A percentile compares a stretch with the other conserved stretches of the same genome.
Conservation (phyloP, 2,113 vertebrate species). For the Heloderma charlesbogerti region DNA sequence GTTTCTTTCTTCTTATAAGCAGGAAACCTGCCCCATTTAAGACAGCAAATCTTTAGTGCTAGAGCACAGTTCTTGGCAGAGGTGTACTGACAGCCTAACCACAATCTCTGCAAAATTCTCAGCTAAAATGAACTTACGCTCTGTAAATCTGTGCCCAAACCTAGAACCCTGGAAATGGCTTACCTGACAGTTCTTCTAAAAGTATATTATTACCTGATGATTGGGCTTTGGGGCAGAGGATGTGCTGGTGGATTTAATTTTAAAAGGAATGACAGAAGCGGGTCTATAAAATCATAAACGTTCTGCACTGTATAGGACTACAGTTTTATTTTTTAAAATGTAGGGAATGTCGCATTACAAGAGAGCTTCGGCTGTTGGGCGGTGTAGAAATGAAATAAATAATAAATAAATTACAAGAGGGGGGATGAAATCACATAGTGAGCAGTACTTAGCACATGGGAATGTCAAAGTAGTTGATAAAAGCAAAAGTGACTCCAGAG, state of each 20-base stretch:
- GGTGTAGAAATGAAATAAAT: too few relatives aligned
- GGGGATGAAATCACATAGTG: not conserved
- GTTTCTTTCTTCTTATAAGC: not conserved
- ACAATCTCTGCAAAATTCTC: not conserved
- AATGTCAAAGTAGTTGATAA: not conserved
- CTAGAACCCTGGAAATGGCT: not conserved
- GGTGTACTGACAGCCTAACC: fast-evolving
- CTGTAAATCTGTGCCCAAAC: not conserved
- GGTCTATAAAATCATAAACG: not conserved
- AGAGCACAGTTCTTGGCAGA: not conserved
- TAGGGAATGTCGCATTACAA: not conserved
- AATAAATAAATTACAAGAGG: not conserved
- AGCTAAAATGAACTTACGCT: not conserved
- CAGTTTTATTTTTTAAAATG: not conserved
- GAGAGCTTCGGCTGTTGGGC: too few relatives aligned
- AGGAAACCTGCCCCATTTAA: not conserved
- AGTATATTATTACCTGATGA: not conserved
- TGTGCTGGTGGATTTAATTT: not conserved
- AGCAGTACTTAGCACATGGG: not conserved
- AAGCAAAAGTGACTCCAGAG: not conserved
- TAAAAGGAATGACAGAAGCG: not conserved
- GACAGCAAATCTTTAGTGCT: not conserved
- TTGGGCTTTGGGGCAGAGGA: not conserved
- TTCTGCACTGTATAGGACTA: not conserved
- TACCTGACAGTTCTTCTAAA: not conserved